Evolutionary conservation across 2,888 invertebrate genomes (phyloP).

Genomic region (Nomada fabriciana): DNA sequence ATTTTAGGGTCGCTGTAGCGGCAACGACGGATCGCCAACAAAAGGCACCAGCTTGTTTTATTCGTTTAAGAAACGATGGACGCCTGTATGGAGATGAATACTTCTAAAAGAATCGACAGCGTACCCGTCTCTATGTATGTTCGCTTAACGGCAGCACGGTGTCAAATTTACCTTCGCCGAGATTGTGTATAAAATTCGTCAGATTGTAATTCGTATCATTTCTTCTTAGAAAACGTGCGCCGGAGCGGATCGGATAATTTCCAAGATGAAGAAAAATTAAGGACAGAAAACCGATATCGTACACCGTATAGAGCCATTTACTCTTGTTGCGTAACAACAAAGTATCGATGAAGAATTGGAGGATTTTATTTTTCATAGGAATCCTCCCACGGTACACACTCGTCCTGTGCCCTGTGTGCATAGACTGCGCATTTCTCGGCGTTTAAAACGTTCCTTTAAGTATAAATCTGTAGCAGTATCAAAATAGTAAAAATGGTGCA

Average conservation of each 20-base stretch:
- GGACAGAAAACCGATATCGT: neutral
- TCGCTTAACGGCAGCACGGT: slow-evolving; percentile 9
- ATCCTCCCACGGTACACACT: neutral
- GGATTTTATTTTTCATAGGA: neutral
- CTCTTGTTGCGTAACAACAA: slow-evolving; percentile 17
- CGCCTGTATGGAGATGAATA: slow-evolving; percentile 29
- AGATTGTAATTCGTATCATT: slow-evolving; percentile 11
- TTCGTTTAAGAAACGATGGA: slow-evolving; percentile 50
- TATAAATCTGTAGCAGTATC: slow-evolving; percentile 89
- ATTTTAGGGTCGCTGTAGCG: slow-evolving; percentile 9
- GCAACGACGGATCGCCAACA: slow-evolving; percentile 46
- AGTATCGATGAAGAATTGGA: slow-evolving; percentile 17
- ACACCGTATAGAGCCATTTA: neutral
- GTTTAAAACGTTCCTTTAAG: slow-evolving; percentile 81
- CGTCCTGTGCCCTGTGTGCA: slow-evolving; percentile 28
- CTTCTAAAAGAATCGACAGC: slow-evolving; percentile 22
- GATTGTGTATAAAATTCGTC: slow-evolving; percentile 35
- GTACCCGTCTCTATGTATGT: neutral
- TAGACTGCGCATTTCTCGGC: slow-evolving; percentile 37
- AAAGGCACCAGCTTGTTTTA: slow-evolving; percentile 60
- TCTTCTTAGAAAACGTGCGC: slow-evolving; percentile 1
- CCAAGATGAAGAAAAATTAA: slow-evolving; percentile 7
- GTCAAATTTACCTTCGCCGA: neutral
- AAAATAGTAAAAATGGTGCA: slow-evolving; percentile 91
- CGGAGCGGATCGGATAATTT: slow-evolving; percentile 12